These are phyloP conservation scores for Piscicola geometra DNA, from an alignment of 2,888 invertebrate genomes.

Conservation along the genomic window DNA sequence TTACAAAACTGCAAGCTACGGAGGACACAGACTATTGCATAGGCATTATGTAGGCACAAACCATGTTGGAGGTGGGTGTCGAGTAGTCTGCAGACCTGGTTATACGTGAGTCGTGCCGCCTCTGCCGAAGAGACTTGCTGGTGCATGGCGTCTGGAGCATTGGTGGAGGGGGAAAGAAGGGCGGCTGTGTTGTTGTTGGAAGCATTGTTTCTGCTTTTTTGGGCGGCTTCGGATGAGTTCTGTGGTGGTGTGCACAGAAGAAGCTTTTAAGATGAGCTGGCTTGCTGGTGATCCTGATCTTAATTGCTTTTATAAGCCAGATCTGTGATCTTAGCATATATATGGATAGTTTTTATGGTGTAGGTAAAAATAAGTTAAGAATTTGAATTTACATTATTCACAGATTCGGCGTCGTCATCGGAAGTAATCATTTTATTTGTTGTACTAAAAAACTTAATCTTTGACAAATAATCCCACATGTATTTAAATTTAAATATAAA, in stretches of 20 bases:
- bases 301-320: too few relatives aligned
- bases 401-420: too few relatives aligned
- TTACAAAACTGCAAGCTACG: background rate
- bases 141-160: background rate
- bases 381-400: too few relatives aligned
- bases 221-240: background rate
- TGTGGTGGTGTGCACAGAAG: background rate
- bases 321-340: too few relatives aligned
- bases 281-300: too few relatives aligned
- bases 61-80: slow-evolving; percentile 72
- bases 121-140: slow-evolving; percentile 28
- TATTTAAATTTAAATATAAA: background rate
- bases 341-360: too few relatives aligned
- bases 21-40: slow-evolving; percentile 45
- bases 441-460: background rate
- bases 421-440: background rate
- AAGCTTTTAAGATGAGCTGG: background rate
- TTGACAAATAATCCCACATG: background rate
- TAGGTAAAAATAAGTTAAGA: too few relatives aligned
- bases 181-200: too few relatives aligned
- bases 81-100: slow-evolving; percentile 72
- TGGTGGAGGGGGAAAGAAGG: too few relatives aligned
- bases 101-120: slow-evolving; percentile 24
- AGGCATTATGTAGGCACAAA: slow-evolving; percentile 71
- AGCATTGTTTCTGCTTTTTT: too few relatives aligned